Evolutionary conservation across 2,888 invertebrate species (phyloP).

Genomic region (Pimpla rufipes): DNA sequence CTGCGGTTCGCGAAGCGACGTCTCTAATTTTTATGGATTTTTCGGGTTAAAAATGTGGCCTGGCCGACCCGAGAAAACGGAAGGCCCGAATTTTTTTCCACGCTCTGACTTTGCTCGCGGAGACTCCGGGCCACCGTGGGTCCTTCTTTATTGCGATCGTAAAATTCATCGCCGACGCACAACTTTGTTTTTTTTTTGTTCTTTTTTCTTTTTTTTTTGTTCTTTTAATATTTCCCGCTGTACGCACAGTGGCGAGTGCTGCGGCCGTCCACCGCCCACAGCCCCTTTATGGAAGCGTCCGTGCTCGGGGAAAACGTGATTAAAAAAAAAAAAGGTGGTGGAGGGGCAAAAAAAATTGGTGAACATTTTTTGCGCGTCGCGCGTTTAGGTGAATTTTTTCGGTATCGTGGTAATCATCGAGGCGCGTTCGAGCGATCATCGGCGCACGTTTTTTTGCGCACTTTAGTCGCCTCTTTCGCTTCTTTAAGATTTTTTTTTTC

Average conservation of each 20-base stretch:
- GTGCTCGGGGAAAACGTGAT: not conserved
- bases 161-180: conserved; percentile 55
- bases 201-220: conserved; percentile 41
- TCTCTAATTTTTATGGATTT: conserved; percentile 81
- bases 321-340: conserved; percentile 16
- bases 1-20: conserved; percentile 70
- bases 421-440: not conserved
- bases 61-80: conserved; percentile 40
- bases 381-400: conserved; percentile 2
- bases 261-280: not conserved
- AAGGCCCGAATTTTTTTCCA: conserved; percentile 51
- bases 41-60: conserved; percentile 74
- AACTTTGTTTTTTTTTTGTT: conserved; percentile 37
- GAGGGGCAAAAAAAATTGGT: conserved; percentile 19
- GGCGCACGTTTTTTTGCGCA: not conserved
- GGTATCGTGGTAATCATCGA: conserved; percentile 11
- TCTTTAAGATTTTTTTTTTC: conserved; percentile 42
- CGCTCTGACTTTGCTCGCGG: not conserved
- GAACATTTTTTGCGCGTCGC: conserved; percentile 14
- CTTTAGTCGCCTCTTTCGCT: not conserved
- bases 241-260: not conserved
- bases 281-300: conserved; percentile 11
- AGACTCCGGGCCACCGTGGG: conserved; percentile 52
- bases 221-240: conserved; percentile 10
- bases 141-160: conserved; percentile 65